Evolutionary conservation across 2,113 vertebrate species (phyloP).

Genomic region (Nannobrachium achirus): DNA sequence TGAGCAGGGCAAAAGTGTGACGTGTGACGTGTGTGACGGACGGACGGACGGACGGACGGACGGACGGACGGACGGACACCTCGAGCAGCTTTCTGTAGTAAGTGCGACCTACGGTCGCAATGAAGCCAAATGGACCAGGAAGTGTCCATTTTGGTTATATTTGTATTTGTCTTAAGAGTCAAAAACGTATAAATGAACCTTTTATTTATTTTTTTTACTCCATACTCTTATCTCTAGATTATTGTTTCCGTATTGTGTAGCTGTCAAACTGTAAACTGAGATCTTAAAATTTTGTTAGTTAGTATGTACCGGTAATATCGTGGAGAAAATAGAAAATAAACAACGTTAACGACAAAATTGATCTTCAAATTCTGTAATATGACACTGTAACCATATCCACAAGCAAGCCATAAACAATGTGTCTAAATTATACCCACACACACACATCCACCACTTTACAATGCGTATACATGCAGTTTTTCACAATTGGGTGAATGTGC

Average conservation of each 20-base stretch:
- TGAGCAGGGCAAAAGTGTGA: too few relatives aligned
- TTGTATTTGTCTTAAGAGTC: neutral
- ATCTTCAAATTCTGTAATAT: slow-evolving; percentile 5
- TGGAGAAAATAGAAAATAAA: too few relatives aligned
- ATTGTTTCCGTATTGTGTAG: neutral
- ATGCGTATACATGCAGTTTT: slow-evolving; percentile 61
- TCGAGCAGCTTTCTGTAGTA: too few relatives aligned
- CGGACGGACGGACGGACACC: too few relatives aligned
- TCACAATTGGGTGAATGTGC: slow-evolving; percentile 74
- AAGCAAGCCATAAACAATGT: slow-evolving; percentile 19
- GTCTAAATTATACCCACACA: slow-evolving; percentile 55
- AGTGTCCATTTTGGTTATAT: neutral
- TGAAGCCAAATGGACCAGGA: too few relatives aligned
- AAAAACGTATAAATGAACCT: too few relatives aligned
- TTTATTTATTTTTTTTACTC: too few relatives aligned
- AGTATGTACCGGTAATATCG: neutral
- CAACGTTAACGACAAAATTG: neutral
- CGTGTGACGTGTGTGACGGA: too few relatives aligned
- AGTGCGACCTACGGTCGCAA: too few relatives aligned
- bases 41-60: too few relatives aligned
- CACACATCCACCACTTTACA: slow-evolving; percentile 34
- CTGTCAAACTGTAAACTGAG: neutral
- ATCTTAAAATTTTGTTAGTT: neutral
- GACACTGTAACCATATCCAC: neutral
- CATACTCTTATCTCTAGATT: neutral